Conservation (phyloP, 37 sponge, comb jelly and placozoan species). For the Mnemiopsis leidyi region DNA sequence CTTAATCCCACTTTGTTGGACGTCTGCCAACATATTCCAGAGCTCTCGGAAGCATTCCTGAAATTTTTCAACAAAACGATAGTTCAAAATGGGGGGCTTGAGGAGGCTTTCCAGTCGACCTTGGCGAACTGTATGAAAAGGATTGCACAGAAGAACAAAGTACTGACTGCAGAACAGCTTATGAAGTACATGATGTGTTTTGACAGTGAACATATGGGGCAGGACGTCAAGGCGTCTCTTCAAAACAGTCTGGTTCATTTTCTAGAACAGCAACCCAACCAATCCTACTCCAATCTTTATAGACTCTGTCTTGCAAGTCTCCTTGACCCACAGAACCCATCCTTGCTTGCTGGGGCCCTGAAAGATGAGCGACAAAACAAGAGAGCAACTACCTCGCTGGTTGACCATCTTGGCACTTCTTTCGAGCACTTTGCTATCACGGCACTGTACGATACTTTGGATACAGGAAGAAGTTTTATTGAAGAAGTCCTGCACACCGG, state of each 20-base stretch:
- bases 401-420: neutral
- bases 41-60: neutral
- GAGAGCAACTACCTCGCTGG: neutral
- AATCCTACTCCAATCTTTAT: neutral
- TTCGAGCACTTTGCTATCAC: neutral
- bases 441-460: neutral
- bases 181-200: neutral
- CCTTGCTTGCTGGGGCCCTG: neutral
- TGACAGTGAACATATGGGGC: slow-evolving; percentile 1
- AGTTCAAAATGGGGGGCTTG: neutral
- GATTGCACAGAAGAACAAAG: neutral
- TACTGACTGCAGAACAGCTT: neutral
- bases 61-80: neutral
- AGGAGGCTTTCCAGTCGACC: slow-evolving; percentile 25
- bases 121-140: slow-evolving; percentile 42
- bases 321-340: neutral
- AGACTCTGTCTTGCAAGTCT: slow-evolving; percentile 26
- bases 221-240: neutral
- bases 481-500: neutral
- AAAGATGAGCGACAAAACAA: neutral
- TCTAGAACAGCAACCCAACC: neutral
- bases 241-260: neutral
- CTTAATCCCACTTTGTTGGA: slow-evolving; percentile 54
- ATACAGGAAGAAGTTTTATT: neutral
- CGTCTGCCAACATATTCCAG: slow-evolving; percentile 6